Evolutionary conservation across 2,797 vertebrate genomes (phyloP).

Genomic region (Arremon aurantiirostris): DNA sequence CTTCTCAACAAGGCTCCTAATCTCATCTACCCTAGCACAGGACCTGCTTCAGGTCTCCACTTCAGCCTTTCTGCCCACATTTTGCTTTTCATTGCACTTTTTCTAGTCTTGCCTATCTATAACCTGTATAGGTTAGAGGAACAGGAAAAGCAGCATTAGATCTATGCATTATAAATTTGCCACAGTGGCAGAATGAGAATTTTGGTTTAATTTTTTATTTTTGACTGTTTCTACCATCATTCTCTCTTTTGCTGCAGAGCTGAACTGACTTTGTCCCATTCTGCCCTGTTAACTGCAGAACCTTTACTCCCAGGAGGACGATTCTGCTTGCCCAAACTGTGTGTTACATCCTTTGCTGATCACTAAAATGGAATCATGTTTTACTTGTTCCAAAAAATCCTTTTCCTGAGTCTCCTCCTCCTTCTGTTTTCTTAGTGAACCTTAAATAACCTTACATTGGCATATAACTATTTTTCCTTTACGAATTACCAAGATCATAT

Average conservation of each 20-base stretch:
- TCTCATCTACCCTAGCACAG: background rate
- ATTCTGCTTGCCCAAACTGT: background rate
- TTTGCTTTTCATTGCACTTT: background rate
- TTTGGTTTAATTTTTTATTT: background rate
- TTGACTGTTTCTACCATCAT: background rate
- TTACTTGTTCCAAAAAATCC: background rate
- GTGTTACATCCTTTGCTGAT: accelerated
- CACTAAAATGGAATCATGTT: background rate
- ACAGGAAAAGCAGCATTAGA: background rate
- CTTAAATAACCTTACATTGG: background rate
- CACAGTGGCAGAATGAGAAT: background rate
- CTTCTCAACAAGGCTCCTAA: background rate
- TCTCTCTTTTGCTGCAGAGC: background rate
- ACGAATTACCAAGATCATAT: background rate
- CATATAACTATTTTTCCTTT: background rate
- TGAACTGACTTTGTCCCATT: background rate
- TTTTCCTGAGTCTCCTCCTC: background rate
- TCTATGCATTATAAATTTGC: background rate
- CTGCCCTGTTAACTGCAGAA: background rate
- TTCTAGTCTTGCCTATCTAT: background rate
- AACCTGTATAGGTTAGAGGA: background rate
- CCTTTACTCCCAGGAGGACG: background rate
- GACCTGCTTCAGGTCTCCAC: background rate
- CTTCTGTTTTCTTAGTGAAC: background rate
- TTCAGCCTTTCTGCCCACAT: background rate